Evolutionary conservation across 2,888 invertebrate genomes (phyloP), one percentile per base, ranked within the genome.

Genomic region (Kuschelorhynchus macadamiae): DNA sequence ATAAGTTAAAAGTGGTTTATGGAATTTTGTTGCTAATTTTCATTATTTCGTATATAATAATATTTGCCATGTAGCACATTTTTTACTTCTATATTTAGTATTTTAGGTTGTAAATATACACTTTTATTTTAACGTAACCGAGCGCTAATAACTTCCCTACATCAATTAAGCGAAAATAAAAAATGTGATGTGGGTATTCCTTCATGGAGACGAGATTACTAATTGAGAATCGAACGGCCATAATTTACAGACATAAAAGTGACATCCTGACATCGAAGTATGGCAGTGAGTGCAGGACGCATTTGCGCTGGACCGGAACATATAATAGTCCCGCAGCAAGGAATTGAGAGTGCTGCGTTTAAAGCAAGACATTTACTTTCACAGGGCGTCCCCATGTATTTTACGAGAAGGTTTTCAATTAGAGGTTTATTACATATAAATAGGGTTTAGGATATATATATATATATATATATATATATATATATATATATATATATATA

Each of bases 171-270:
- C 30, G 33, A 14, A 52, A 41, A 52, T 32, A 32, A 52, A 52
- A 52, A 52, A 52, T 32, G 52, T 4, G 30, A 30, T 30, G 30
- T 30, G 30, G 30, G 30, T 30, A 30, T 49, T 11, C 49, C 17
- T 17, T 65, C 65, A 41, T 20, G 30, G 59, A 42, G 52, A 64
- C 52, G 53, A 61, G 41, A 67, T 53, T 60, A 67, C 67, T 67
- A 67, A 67, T 67, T 63, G 67, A 56, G 62, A 67, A 62, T 61
- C 62, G 67, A 67, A 63, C 63, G 53, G 62, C 57, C 67, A 57
- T 67, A 67, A 63, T 63, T 67, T 59, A 63, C 63, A 30, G 53
- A 63, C 67, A 67, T 67, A 67, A 67, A 67, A 67, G 67, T 63
- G 67, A 67, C 67, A 67, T 67, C 49, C 57, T 56, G 67, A 67